Evolutionary conservation across 2,113 vertebrate species (phyloP), one percentile per base, ranked within the genome.

Genomic region (Prietella phreatophila): DNA sequence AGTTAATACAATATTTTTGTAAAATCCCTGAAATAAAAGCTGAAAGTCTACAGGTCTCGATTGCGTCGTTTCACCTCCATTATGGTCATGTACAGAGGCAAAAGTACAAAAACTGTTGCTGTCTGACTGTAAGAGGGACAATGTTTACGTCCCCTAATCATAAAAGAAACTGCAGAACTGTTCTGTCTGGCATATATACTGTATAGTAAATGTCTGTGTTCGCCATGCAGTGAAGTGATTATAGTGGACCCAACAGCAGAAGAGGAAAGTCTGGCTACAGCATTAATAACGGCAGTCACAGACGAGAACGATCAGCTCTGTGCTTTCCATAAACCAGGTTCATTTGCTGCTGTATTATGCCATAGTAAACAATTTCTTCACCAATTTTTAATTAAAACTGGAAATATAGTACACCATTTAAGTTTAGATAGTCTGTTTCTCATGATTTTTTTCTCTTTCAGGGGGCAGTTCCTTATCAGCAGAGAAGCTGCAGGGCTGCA

Each of bases 401-500:
- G 15, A 36, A 56, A 58, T 5, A 58, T 22, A 80, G 14, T 80
- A 55, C 14, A 80, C 47, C 47, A 27, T 47, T 47, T 92, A 90
- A 86, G 85, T 79, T 47, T 84, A 61, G 15, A 47, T 50, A 50
- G 42, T 47, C 82, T n/a, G 42, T 30, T 6, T 33, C 9, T 36
- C 22, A 8, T 84, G 4, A 33, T 9, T 50, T 86, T 50, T 82
- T 39, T 86, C 42, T 82, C 83, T 87, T 58, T 91, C 92, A 99
- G 98, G 98, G 91, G 98, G 97, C 88, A 97, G 96, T 82, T 93
- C 96, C 0, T 92, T 99, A 86, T 96, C 97, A 1, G 96, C 94
- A 87, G 95, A 97, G 93, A 98, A 97, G 91, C 96, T 99, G 92
- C 98, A 99, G 92, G 97, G 97, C 88, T 99, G 97, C 39, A 96